These are phyloP conservation scores for Nematolebias whitei DNA, from an alignment of 2,113 vertebrate species.

Conservation along the genomic window DNA sequence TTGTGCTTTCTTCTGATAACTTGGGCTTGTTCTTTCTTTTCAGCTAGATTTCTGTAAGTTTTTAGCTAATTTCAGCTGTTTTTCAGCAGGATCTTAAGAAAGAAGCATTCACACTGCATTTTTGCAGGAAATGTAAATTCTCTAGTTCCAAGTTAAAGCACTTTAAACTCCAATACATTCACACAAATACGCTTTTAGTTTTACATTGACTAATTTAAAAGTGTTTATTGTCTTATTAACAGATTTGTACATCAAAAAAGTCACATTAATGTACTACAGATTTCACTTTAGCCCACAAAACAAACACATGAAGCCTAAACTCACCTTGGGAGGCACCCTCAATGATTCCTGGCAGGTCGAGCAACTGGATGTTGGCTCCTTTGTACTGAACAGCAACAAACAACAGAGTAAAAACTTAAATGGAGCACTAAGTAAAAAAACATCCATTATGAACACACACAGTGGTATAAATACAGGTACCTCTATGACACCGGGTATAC, in stretches of 20 bases:
- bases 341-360: slow-evolving; percentile 98
- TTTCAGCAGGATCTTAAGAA: too few relatives aligned
- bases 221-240: too few relatives aligned
- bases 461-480: slow-evolving; percentile 61
- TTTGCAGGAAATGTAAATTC: too few relatives aligned
- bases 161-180: not conserved
- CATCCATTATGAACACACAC: not conserved
- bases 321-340: slow-evolving; percentile 97
- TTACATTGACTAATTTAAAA: too few relatives aligned
- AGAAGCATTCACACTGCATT: too few relatives aligned
- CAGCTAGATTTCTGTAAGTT: too few relatives aligned
- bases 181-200: too few relatives aligned
- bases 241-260: not conserved
- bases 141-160: too few relatives aligned
- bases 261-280: not conserved
- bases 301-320: not conserved
- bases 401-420: not conserved
- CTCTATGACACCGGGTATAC: slow-evolving; percentile 98
- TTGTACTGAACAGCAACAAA: slow-evolving; percentile 86
- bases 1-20: too few relatives aligned
- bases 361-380: slow-evolving; percentile 97
- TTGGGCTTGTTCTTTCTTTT: too few relatives aligned
- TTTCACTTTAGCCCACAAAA: not conserved
- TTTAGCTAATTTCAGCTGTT: too few relatives aligned
- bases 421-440: not conserved